These are phyloP conservation scores for Stenchaetothrips biformis DNA, from an alignment of 2,888 invertebrate genomes.

Conservation along the genomic window DNA sequence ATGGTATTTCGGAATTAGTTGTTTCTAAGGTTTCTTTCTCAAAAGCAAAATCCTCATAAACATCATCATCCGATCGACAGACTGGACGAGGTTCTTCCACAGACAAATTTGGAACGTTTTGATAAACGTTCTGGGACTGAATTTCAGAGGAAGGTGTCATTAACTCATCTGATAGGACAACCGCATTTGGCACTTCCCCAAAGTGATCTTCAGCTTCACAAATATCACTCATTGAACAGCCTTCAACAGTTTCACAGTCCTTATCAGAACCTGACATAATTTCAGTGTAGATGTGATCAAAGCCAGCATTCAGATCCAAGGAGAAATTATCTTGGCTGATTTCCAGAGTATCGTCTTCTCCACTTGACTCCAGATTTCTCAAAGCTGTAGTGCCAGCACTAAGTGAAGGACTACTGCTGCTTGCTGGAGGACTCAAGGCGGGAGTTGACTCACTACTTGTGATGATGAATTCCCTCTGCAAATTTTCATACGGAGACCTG, in stretches of 20 bases:
- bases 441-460: background rate
- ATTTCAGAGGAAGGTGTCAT: too few relatives aligned
- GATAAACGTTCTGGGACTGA: conserved; percentile 29
- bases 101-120: conserved; percentile 38
- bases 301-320: conserved; percentile 5
- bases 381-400: conserved; percentile 5
- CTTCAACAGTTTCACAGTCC: background rate
- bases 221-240: background rate
- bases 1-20: background rate
- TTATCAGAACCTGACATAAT: background rate
- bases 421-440: background rate
- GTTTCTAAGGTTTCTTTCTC: background rate
- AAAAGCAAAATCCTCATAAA: conserved; percentile 54
- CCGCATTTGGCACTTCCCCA: conserved; percentile 14
- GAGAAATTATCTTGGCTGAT: conserved; percentile 14
- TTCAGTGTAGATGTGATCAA: conserved; percentile 9
- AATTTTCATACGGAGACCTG: background rate
- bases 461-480: background rate
- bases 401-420: background rate
- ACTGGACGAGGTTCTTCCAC: background rate
- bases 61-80: conserved; percentile 43
- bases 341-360: background rate
- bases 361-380: background rate
- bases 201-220: background rate
- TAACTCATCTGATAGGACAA: conserved; percentile 26